Base-by-base conservation (phyloP, 2,888 invertebrate species). In the Pollenia labialis region DNA sequence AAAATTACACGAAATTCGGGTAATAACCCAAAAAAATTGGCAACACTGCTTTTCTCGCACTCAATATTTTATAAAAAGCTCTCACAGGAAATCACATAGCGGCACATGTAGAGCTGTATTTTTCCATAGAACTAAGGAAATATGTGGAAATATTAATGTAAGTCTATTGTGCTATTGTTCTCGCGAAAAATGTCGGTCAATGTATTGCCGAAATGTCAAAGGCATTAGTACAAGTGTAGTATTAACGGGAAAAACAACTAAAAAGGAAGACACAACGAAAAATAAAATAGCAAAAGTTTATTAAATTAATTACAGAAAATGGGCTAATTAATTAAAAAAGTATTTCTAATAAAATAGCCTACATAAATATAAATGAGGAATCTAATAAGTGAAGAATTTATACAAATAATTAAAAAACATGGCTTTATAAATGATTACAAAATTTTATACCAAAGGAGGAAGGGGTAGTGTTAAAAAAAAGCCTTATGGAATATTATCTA, bases 131-230 rank as follows among this genome's bases (percentile, higher is more conserved):
- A 44, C n/a, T 72, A 75, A 48, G 44, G 32, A 74, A 60, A 71
- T 71, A 56, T 66, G 12, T 69, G 62, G 32, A 60, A 74, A 76
- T 79, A 76, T 83, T 76, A 69, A 68, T 48, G 42, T 80, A 44
- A 71, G 14, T 14, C 44, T 75, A 46, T 23, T 42, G 32, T 32
- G 12, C 16, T 32, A 18, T 54, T 66, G 58, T 62, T 86, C 82
- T 82, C 85, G 46, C 58, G 32, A 71, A 77, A 87, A 64, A 87
- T 81, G 84, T 87, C 87, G 87, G 87, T 84, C 87, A 87, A 87
- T 68, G 84, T 84, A 81, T 87, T 84, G 87, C 84, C 84, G 87
- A 87, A 87, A 87, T 87, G 87, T 87, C 87, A 87, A 87, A 87
- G 87, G 87, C 87, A 84, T 84, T 81, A 87, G 87, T 87, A 79